Conservation (phyloP, 2,113 vertebrate species). For the Gnathochromis pfefferi region DNA sequence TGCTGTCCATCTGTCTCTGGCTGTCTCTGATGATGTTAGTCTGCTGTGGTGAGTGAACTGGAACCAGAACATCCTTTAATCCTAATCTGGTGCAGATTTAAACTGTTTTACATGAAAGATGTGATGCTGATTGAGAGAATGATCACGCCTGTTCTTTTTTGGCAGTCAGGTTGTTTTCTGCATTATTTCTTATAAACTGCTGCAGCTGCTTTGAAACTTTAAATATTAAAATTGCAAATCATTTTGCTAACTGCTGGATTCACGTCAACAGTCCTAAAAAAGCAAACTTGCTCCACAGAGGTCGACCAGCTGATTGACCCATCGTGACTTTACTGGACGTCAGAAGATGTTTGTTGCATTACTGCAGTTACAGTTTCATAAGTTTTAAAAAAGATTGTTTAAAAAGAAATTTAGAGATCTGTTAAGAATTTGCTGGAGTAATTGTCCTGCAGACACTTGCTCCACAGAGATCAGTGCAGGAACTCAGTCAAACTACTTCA, state of each 20-base stretch:
- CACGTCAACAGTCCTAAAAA: background rate
- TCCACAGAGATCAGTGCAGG: background rate
- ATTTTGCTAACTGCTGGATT: background rate
- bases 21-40: background rate
- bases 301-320: background rate
- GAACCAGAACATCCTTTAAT: background rate
- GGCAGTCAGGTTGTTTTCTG: background rate
- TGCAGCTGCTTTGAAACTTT: background rate
- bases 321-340: background rate
- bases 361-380: background rate
- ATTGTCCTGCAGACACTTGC: background rate
- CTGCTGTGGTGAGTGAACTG: background rate
- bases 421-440: background rate
- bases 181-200: background rate
- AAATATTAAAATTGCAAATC: background rate
- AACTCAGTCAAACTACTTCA: background rate
- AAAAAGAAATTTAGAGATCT: fast-evolving
- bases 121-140: background rate
- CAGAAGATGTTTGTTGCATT: background rate
- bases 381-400: background rate
- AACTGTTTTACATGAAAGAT: background rate
- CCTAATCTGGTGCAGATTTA: background rate
- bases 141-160: background rate
- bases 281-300: background rate
- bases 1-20: background rate